A percentile compares a stretch with the other conserved stretches of the same genome.
Evolutionary conservation across 1,140 invertebrate species (phyloP).

Genomic region (Tetramorium parvispinum): DNA sequence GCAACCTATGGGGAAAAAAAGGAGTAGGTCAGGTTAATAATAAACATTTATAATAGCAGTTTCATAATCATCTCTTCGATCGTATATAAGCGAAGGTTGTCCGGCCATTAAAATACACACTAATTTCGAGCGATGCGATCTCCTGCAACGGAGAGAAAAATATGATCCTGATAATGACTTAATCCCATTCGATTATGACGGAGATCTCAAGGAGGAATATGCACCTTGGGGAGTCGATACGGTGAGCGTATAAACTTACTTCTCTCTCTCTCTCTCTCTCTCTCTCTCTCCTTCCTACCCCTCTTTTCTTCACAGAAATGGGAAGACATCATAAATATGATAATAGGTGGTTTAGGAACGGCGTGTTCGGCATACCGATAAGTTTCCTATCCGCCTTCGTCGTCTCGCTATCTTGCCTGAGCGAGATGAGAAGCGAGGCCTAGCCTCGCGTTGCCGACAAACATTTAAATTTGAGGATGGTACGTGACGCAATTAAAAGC

Average conservation of each 20-base stretch:
- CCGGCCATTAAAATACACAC: neutral
- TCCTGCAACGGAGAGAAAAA: slow-evolving; percentile 9
- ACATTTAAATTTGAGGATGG: slow-evolving; percentile 44
- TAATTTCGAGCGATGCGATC: slow-evolving; percentile 34
- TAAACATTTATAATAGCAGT: neutral
- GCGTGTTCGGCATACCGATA: slow-evolving; percentile 68
- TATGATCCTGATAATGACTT: slow-evolving; percentile 43
- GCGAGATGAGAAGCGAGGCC: neutral
- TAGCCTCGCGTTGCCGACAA: slow-evolving; percentile 7
- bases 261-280: neutral
- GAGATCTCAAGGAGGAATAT: slow-evolving; percentile 11
- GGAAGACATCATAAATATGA: slow-evolving; percentile 73
- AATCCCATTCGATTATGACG: slow-evolving; percentile 46
- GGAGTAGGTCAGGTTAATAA: slow-evolving; percentile 30
- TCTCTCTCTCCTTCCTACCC: neutral
- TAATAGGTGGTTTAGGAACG: slow-evolving; percentile 70
- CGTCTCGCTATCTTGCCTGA: slow-evolving; percentile 14
- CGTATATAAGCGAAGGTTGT: neutral
- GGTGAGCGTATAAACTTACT: slow-evolving; percentile 1
- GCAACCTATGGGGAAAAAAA: neutral
- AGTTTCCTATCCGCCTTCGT: slow-evolving; percentile 43
- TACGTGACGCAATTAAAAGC: slow-evolving; percentile 44
- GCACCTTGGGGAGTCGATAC: slow-evolving; percentile 25
- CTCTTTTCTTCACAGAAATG: slow-evolving; percentile 39
- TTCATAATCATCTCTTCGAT: neutral